Evolutionary conservation across 2,113 vertebrate species (phyloP), one percentile per base, ranked within the genome.

Genomic region (Anhinga anhinga): DNA sequence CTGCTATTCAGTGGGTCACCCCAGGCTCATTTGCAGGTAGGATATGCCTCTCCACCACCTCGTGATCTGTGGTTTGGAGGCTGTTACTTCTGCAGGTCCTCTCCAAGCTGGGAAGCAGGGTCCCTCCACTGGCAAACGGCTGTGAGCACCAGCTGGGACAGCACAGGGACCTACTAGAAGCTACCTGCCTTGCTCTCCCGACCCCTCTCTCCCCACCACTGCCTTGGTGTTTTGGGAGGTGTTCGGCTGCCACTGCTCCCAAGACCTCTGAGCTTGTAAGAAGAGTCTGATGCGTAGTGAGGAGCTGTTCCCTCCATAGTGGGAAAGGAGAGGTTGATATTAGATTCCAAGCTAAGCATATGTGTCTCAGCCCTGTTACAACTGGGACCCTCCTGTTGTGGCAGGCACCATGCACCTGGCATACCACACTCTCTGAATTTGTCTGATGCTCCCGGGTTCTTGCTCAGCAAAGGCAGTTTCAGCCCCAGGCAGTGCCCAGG

Each of bases 61-160:
- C 1, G 0, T 6, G 45, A 10, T 44, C 40, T 34, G 17, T 20
- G 50, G 18, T 52, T 49, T 0, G 7, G 29, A 38, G 29, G 23
- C 23, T 49, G 55, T 26, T 59, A 22, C 16, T 73, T 30, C 65
- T 86, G 72, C 77, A 83, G 15, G 19, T 14, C 21, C 30, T 30
- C 38, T 65, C 26, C 79, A 36, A 52, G n/a, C n/a, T 80, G 61
- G 44, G 59, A 53, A 34, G 21, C 2, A 15, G 53, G 36, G 19
- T 29, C 13, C 44, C 30, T 49, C 29, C 40, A 23, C n/a, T 11
- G 19, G 20, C 44, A 45, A 45, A 44, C 17, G 26, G n/a, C 44
- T 36, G 17, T 58, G 66, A 21, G 47, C 44, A 26, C 26, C 65
- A 62, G 36, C 20, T 87, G 79, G 79, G 50, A 83, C 44, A 50